Evolutionary conservation across 2,797 vertebrate species (phyloP), one percentile per base, ranked within the genome.

Genomic region (Darevskia nairensis): DNA sequence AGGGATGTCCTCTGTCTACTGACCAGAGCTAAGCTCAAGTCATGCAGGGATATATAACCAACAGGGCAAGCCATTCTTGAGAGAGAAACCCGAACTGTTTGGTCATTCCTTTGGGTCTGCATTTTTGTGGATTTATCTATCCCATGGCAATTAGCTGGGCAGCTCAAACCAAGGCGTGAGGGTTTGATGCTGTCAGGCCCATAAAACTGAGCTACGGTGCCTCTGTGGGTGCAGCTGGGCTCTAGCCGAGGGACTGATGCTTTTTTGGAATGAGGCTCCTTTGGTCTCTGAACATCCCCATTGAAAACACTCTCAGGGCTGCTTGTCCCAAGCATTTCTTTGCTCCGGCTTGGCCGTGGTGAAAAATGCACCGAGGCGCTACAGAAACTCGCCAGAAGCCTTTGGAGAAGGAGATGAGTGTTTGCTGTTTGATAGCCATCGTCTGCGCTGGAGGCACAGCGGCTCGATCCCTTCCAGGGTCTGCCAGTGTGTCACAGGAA

Each of bases 351-450:
- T 50, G 41, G 23, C 19, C 2, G 29, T 29, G 64, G 61, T 69
- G 50, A 55, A 64, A 77, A 27, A 85, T 29, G 66, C 39, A 13
- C 61, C 2, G 44, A 29, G 44, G 44, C 35, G 44, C 76, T 39
- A 2, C 44, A 41, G 64, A 86, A 77, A 41, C 41, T 79, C 32
- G 17, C 41, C 76, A 79, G 76, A 55, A 66, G 44, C 41, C 11
- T 50, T 79, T 35, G 21, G 61, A 79, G 50, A 71, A 55, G 66
- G 76, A 80, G 85, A 80, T 39, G 46, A 86, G 85, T 80, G 64
- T 79, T 86, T 86, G 85, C 64, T 55, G 23, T 80, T 19, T 39
- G 85, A 86, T 55, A 59, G 55, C n/a, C 17, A 71, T 71, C 76
- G 4, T 55, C 76, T 27, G 32, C 32, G 13, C 64, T 50, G 64